A percentile compares a stretch with the other conserved stretches of the same genome.
These are phyloP conservation scores for Brachystomella parvula DNA, from an alignment of 1,140 invertebrate species.

Conservation along the genomic window DNA sequence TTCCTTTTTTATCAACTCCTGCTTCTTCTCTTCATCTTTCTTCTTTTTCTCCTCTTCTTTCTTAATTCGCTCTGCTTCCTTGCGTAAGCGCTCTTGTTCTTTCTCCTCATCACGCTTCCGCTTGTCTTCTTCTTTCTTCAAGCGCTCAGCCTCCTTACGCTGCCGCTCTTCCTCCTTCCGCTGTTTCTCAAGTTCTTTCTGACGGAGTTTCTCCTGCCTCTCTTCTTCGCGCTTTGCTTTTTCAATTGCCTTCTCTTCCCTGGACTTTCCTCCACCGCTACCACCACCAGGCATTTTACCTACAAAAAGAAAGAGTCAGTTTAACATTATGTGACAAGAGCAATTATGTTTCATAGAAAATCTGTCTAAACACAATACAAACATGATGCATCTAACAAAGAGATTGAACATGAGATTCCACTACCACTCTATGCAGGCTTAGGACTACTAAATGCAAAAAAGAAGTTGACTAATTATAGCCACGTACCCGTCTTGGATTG, in stretches of 20 bases:
- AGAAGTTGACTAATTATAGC: too few relatives aligned
- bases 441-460: too few relatives aligned
- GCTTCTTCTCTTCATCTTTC: constrained; percentile 17
- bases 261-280: too few relatives aligned
- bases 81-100: constrained; percentile 20
- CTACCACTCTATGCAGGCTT: too few relatives aligned
- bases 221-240: not conserved
- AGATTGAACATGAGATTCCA: too few relatives aligned
- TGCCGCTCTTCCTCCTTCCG: not conserved
- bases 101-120: constrained; percentile 8
- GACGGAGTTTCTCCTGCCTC: not conserved
- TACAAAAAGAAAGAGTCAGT: too few relatives aligned
- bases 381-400: too few relatives aligned
- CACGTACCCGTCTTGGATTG: too few relatives aligned
- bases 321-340: too few relatives aligned
- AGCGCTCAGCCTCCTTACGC: not conserved
- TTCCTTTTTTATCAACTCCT: constrained; percentile 19
- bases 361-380: too few relatives aligned
- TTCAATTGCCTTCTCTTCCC: not conserved
- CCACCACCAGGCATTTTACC: too few relatives aligned
- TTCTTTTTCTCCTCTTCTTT: constrained; percentile 15
- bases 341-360: too few relatives aligned
- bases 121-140: constrained; percentile 14
- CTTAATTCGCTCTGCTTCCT: constrained; percentile 14
- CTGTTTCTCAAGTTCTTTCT: not conserved